phyloP scores from a whole-genome alignment of 2,797 vertebrate genomes.

The Brachyrhaphis roseni region DNA sequence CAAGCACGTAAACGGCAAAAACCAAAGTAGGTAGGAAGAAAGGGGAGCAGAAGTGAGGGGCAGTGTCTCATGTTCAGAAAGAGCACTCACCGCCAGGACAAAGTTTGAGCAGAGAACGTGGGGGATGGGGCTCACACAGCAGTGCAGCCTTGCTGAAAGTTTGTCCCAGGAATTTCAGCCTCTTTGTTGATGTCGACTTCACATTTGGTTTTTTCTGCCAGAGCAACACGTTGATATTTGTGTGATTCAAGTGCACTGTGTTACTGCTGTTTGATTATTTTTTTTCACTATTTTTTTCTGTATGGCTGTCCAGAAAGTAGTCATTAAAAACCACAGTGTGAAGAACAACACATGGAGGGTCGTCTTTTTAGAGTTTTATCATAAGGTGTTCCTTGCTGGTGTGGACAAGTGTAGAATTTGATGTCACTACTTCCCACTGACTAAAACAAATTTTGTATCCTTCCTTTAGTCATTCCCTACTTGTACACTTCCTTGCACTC shows the following conservation, averaged over 20 bases:
- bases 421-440: neutral
- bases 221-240: neutral
- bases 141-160: constrained; percentile 53
- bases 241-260: neutral
- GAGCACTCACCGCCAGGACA: constrained; percentile 48
- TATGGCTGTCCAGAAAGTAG: too few species aligned
- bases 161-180: constrained; percentile 65
- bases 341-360: neutral
- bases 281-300: neutral
- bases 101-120: constrained; percentile 53
- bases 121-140: constrained; percentile 60
- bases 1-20: constrained; percentile 75
- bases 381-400: neutral
- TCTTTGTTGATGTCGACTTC: constrained; percentile 25
- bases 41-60: constrained; percentile 18
- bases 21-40: constrained; percentile 31
- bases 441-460: neutral
- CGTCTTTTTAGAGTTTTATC: neutral
- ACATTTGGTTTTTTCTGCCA: constrained; percentile 1
- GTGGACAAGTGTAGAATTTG: neutral
- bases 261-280: neutral
- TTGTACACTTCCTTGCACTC: neutral
- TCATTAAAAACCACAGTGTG: neutral
- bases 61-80: constrained; percentile 66
- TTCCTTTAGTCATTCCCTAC: neutral